These are phyloP conservation scores for Diplosoma virens DNA, from an alignment of 23 tunicate genomes.

Conservation along the genomic window DNA sequence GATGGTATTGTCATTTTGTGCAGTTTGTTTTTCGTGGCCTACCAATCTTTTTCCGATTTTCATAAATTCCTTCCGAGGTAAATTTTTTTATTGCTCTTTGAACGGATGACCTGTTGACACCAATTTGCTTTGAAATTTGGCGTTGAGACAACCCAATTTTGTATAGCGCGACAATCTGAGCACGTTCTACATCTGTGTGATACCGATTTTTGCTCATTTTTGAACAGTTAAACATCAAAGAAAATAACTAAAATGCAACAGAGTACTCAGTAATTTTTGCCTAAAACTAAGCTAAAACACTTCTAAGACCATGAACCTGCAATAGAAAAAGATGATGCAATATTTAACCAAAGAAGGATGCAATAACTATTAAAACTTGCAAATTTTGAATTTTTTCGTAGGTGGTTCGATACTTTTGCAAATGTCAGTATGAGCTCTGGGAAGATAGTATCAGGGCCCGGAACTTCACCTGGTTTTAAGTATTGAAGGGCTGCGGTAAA, in stretches of 20 bases:
- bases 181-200: constrained; percentile 24
- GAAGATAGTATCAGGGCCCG: too few relatives aligned
- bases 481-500: too few relatives aligned
- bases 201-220: constrained; percentile 18
- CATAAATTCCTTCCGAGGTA: background rate
- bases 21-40: constrained; percentile 27
- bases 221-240: constrained; percentile 2
- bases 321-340: constrained; percentile 6
- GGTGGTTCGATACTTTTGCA: too few relatives aligned
- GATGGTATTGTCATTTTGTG: constrained; percentile 32
- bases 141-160: constrained; percentile 23
- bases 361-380: background rate
- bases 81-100: constrained; percentile 19
- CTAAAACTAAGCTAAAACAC: constrained; percentile 15
- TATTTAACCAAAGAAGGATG: background rate
- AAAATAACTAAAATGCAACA: constrained; percentile 3
- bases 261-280: background rate
- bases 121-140: constrained; percentile 6
- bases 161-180: constrained; percentile 10
- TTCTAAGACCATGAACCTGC: constrained; percentile 3
- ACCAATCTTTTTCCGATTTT: constrained; percentile 6
- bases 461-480: too few relatives aligned
- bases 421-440: too few relatives aligned
- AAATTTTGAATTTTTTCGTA: background rate
- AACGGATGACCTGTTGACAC: constrained; percentile 12